phyloP scores from a whole-genome alignment of 2,797 vertebrate genomes.

The Rhincodon typus region DNA sequence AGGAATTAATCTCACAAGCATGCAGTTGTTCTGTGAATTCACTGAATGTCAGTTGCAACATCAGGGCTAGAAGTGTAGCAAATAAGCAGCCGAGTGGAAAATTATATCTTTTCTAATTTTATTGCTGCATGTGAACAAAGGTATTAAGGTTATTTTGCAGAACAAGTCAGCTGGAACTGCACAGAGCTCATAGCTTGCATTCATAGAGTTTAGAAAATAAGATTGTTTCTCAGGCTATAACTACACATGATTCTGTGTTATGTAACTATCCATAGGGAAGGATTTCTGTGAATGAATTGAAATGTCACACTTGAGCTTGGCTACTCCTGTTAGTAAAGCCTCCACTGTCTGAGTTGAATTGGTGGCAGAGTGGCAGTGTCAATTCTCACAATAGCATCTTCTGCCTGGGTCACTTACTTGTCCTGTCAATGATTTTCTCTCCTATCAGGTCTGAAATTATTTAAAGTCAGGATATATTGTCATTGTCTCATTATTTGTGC shows the following conservation, averaged over 20 bases:
- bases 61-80: too few species aligned
- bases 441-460: background rate
- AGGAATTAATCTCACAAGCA: background rate
- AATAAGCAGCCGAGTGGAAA: background rate
- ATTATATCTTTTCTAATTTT: background rate
- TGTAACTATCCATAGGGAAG: background rate
- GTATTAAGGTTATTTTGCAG: background rate
- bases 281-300: background rate
- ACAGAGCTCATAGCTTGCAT: background rate
- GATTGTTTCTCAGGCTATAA: background rate
- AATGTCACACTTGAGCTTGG: background rate
- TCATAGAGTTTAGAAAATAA: background rate
- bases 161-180: background rate
- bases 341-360: background rate
- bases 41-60: background rate
- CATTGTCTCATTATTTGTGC: too few species aligned
- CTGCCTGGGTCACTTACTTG: background rate
- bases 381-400: background rate
- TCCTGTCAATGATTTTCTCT: background rate
- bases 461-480: conserved; percentile 3
- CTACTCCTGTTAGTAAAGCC: background rate
- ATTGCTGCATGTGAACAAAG: background rate
- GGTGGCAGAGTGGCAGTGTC: background rate
- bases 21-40: background rate
- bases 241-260: background rate